Base-by-base conservation (phyloP, 2,797 vertebrate genomes). In the Spinibarbus caldwelli region DNA sequence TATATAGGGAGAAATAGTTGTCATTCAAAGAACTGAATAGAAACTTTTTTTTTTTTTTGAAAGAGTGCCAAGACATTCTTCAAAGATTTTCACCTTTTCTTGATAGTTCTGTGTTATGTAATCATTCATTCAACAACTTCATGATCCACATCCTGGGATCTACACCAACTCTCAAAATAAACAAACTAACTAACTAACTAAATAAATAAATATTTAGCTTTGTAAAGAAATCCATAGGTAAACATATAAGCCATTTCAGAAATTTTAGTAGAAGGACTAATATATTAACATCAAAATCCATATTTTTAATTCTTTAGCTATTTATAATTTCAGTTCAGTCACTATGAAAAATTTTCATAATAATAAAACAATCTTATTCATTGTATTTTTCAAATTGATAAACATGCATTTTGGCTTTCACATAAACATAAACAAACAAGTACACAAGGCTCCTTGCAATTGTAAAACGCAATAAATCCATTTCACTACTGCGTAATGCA, bases 381-480 rank as follows among this genome's bases (percentile, higher is more conserved):
- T 81, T 49, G 66, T 36, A 70, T 81, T 59, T 34, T 72, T 82
- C 12, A 34, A 34, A 57, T 45, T 15, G 52, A 59, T 72, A 72
- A 82, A 43, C 52, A 73, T 36, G 19, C 5, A 43, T 54, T 82
- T 62, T 62, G 26, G 26, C 38, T 72, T 73, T 73, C 6, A n/a
- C 19, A 82, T 82, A 59, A 72, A 59, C 68, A 71, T 81, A 82
- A 72, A 82, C 49, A 80, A 38, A 73, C 45, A 75, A 52, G 79
- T 10, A 41, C 34, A 81, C 34, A 21, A 52, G 36, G 49, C 26
- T 71, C 12, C 17, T 57, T 82, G 38, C 19, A 72, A 45, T 34
- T 72, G 21, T 17, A 73, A 29, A 62, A 82, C 9, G 29, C 80
- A 82, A 73, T 49, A 71, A 81, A 81, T 81, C 67, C 67, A 82